Evolutionary conservation across 1,140 invertebrate genomes (phyloP).

Genomic region (Drosophila watanabei): DNA sequence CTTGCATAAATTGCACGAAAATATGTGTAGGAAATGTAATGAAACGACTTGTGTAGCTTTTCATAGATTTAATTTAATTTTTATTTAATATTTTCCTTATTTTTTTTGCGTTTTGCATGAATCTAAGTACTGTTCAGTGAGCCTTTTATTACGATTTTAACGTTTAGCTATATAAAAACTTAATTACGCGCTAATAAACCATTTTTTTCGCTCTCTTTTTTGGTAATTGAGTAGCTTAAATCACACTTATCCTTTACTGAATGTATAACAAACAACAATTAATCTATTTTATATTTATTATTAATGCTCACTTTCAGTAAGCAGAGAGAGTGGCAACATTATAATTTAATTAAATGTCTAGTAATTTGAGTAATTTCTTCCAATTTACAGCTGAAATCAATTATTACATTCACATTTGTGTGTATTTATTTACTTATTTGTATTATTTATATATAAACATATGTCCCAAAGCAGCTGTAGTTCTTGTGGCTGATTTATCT

Average conservation of each 20-base stretch:
- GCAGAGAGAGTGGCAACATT: conserved; percentile 57
- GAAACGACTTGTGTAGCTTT: conserved; percentile 23
- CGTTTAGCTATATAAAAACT: conserved; percentile 33
- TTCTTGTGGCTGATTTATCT: conserved; percentile 29
- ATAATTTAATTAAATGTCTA: conserved; percentile 52
- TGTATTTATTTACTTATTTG: background rate
- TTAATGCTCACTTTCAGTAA: conserved; percentile 49
- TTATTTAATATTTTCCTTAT: conserved; percentile 14
- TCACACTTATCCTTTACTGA: conserved; percentile 41
- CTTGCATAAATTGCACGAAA: conserved; percentile 46
- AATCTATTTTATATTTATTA: conserved; percentile 31
- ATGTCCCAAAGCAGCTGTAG: conserved; percentile 4
- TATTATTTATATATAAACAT: conserved; percentile 10
- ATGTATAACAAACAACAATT: conserved; percentile 63
- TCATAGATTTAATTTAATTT: conserved; percentile 33
- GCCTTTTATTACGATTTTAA: conserved; percentile 18
- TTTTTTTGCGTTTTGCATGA: conserved; percentile 13
- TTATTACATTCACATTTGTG: conserved; percentile 11
- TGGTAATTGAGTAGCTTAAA: conserved; percentile 33
- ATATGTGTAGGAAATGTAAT: conserved; percentile 17
- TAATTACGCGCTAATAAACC: conserved; percentile 37
- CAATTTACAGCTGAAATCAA: conserved; percentile 31
- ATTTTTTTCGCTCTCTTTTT: conserved; percentile 10
- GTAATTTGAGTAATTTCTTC: conserved; percentile 27
- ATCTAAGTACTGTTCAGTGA: conserved; percentile 32